Percentiles rank a stretch among this genome's conserved stretches.
Evolutionary conservation across 1,140 invertebrate species (phyloP).

Genomic region (Drosophila arizonae): DNA sequence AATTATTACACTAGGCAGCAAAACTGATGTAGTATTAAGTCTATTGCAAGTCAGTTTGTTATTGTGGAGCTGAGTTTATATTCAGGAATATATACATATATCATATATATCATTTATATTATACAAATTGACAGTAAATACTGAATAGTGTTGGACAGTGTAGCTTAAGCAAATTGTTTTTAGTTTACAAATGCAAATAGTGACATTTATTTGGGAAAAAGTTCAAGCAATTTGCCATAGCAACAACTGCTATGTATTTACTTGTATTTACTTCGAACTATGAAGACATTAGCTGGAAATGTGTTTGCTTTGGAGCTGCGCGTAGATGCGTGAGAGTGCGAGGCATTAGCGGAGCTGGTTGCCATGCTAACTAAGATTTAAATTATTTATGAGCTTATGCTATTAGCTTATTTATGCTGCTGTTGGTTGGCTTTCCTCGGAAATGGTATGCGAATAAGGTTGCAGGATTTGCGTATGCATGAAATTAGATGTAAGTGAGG

Average conservation of each 20-base stretch:
- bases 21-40: neutral
- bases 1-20: constrained; percentile 7
- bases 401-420: constrained; percentile 49
- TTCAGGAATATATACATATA: too few relatives aligned
- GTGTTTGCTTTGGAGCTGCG: constrained; percentile 18
- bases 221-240: neutral
- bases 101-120: too few relatives aligned
- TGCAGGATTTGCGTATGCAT: neutral
- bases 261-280: neutral
- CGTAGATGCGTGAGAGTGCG: constrained; percentile 1
- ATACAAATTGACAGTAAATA: too few relatives aligned
- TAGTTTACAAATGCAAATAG: neutral
- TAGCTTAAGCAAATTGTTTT: constrained; percentile 2
- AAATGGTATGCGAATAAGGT: constrained; percentile 12
- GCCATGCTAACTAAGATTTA: constrained; percentile 31
- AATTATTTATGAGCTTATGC: constrained; percentile 69
- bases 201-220: neutral
- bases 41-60: too few relatives aligned
- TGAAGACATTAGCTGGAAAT: constrained; percentile 4
- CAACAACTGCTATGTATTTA: constrained; percentile 28
- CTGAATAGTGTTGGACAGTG: neutral
- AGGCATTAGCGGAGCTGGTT: constrained; percentile 23
- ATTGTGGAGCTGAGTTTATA: too few relatives aligned
- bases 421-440: constrained; percentile 49
- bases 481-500: neutral